Evolutionary conservation across 2,888 invertebrate species (phyloP).

Genomic region (Lepidochrysops patricia): DNA sequence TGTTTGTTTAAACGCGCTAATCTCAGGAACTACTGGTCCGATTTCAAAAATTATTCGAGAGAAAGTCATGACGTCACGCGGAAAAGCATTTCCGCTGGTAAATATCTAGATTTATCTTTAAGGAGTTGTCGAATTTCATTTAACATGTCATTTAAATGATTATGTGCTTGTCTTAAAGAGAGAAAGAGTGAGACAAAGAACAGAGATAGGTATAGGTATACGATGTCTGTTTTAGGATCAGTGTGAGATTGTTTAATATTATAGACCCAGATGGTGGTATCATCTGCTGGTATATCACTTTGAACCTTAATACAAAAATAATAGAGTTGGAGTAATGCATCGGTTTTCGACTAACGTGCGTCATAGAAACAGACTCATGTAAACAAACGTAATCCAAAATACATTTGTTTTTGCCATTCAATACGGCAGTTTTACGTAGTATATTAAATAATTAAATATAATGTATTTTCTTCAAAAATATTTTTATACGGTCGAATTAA

Average conservation of each 20-base stretch:
- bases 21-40: too few species aligned
- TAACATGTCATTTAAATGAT: neutral
- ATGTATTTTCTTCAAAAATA: too few species aligned
- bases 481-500: too few species aligned
- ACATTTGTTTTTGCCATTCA: neutral
- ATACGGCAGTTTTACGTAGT: neutral
- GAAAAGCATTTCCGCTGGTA: neutral
- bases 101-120: neutral
- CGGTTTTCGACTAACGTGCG: neutral
- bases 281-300: neutral
- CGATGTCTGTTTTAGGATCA: too few species aligned
- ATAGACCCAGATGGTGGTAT: too few species aligned
- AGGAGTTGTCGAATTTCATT: neutral
- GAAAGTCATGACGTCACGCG: neutral
- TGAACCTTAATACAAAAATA: neutral
- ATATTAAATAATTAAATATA: too few species aligned
- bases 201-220: too few species aligned
- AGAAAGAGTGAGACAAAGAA: too few species aligned
- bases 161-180: neutral
- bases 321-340: neutral
- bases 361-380: neutral
- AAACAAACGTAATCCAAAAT: neutral
- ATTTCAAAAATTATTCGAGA: too few species aligned
- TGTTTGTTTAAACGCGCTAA: too few species aligned
- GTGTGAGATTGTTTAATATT: too few species aligned